Conservation (phyloP, 2,797 vertebrate species). For the Paedocypris micromegethes region DNA sequence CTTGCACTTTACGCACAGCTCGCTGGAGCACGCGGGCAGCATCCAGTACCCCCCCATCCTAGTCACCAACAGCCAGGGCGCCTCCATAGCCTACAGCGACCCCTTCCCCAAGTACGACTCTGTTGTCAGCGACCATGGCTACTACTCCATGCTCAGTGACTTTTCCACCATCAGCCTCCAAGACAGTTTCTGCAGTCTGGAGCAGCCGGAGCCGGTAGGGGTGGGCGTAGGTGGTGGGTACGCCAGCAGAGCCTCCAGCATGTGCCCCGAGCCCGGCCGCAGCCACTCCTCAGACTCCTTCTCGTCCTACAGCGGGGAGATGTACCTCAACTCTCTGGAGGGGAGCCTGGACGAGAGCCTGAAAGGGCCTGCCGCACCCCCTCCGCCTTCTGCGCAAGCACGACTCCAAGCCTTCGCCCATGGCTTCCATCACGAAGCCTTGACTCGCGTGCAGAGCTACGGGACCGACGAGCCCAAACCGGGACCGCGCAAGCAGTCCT, state of each 20-base stretch:
- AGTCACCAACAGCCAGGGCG: slow-evolving; percentile 95
- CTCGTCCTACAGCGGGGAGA: slow-evolving; percentile 89
- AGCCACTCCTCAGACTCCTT: slow-evolving; percentile 93
- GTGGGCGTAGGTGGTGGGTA: slow-evolving; percentile 62
- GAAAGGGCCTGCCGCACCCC: slow-evolving; percentile 73
- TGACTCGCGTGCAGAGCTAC: slow-evolving; percentile 89
- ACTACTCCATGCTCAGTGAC: slow-evolving; percentile 95
- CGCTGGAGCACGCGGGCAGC: slow-evolving; percentile 91
- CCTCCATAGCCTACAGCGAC: slow-evolving; percentile 86
- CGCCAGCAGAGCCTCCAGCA: slow-evolving; percentile 78
- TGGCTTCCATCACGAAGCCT: slow-evolving; percentile 89
- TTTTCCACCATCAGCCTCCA: slow-evolving; percentile 94
- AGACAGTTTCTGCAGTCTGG: slow-evolving; percentile 90
- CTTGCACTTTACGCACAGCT: slow-evolving; percentile 89
- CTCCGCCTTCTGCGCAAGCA: slow-evolving; percentile 76
- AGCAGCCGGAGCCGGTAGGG: slow-evolving; percentile 60
- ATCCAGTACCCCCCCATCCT: slow-evolving; percentile 97
- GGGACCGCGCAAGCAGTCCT: slow-evolving; percentile 77
- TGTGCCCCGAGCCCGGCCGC: slow-evolving; percentile 85
- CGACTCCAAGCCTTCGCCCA: slow-evolving; percentile 88
- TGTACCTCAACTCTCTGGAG: slow-evolving; percentile 88
- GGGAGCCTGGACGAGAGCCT: slow-evolving; percentile 82
- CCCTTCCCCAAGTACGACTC: slow-evolving; percentile 96
- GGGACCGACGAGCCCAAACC: slow-evolving; percentile 90
- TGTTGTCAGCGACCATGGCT: slow-evolving; percentile 86